Base-by-base conservation (phyloP, 2,888 invertebrate species). In the Meta bourneti region DNA sequence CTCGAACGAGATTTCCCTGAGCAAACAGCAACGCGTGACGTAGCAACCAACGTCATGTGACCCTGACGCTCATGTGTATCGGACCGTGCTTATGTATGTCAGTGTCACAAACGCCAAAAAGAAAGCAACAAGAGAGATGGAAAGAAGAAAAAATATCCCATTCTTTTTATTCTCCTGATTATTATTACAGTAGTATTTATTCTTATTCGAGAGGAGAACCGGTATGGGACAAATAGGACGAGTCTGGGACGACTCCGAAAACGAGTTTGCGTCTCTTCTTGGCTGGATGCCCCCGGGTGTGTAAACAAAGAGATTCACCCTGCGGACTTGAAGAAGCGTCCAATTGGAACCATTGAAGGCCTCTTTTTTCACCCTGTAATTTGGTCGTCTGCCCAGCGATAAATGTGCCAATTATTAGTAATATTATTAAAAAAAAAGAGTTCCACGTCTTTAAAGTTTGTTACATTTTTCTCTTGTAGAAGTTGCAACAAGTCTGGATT, bases 81-180 rank as follows among this genome's bases (percentile, higher is more conserved):
- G 91, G 74, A 87, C 86, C 91, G 82, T 91, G 87, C 54, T 78
- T 83, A 91, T 91, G 91, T 91, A 87, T 91, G 91, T 91, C 91
- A 87, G 91, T 91, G 91, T 91, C 91, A 91, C 90, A 91, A 75
- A 81, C 69, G 71, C 52, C 54, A 81, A 49, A 82, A 90, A 75
- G n/a, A 90, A 71, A 90, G 52, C 70, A 16, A 80, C 70, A 34
- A 80, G 52, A 54, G 54, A 54, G 9, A 82, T 34, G 75, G 77
- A 81, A 77, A 82, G 61, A 48, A 83, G 51, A 83, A 83, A 72
- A 72, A n/a, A 19, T 20, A 49, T 72, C 51, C 49, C 51, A 71
- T 72, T 84, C 52, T 75, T 75, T 75, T 51, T 49, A n/a, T 77
- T 75, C 71, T 19, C 61, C 70, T 70, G 79, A 84, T 90, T 77